A percentile compares a stretch with the other conserved stretches of the same genome.
phyloP scores from a whole-genome alignment of 2,888 invertebrate species.

The Ptycholaimellus sp. region DNA sequence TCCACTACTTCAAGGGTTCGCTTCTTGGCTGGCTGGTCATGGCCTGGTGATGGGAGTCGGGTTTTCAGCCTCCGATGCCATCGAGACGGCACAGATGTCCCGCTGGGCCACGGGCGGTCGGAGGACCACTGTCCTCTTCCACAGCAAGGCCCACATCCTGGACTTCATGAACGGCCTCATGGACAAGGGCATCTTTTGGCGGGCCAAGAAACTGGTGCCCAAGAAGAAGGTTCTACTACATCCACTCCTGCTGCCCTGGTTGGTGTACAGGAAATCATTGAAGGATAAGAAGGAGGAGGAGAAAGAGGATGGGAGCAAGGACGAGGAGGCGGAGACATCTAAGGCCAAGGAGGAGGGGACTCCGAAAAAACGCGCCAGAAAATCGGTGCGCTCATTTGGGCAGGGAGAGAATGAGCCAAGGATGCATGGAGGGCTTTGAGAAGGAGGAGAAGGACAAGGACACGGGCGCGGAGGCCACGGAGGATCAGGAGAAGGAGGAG shows the following conservation, averaged over 20 bases:
- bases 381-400: neutral
- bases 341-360: slow-evolving; percentile 13
- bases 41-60: no score
- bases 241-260: neutral
- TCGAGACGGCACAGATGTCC: no score
- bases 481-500: slow-evolving; percentile 35
- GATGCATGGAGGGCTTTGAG: no score
- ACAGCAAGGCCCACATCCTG: neutral
- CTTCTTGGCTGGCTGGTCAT: slow-evolving; percentile 5
- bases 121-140: slow-evolving; percentile 2
- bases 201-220: slow-evolving; percentile 19
- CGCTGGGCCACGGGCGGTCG: no score
- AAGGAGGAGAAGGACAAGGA: slow-evolving; percentile 34
- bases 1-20: slow-evolving; percentile 76
- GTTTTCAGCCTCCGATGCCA: no score
- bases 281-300: slow-evolving; percentile 39
- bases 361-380: slow-evolving; percentile 7
- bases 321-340: slow-evolving; percentile 28
- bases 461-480: slow-evolving; percentile 30
- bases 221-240: slow-evolving; percentile 15
- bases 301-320: slow-evolving; percentile 30
- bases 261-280: slow-evolving; percentile 4
- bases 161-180: slow-evolving; percentile 10
- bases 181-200: slow-evolving; percentile 17
- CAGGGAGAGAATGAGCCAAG: no score